phyloP scores from a whole-genome alignment of 2,113 vertebrate genomes.

The Salvator merianae region DNA sequence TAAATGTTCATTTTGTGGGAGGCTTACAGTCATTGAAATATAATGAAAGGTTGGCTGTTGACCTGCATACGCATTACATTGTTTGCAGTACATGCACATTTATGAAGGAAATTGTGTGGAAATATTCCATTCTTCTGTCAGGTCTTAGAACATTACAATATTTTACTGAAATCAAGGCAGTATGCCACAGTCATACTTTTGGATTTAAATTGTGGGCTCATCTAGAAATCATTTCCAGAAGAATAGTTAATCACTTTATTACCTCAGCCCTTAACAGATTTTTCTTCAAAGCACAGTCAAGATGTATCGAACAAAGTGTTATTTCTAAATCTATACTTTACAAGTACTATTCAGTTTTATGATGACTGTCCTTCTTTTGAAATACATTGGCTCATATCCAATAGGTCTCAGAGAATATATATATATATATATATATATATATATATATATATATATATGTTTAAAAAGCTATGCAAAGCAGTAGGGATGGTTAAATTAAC shows the following conservation, averaged over 20 bases:
- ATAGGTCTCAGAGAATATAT: background rate
- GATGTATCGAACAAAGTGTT: background rate
- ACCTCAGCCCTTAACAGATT: background rate
- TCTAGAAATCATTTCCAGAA: background rate
- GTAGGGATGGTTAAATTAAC: conserved; percentile 14
- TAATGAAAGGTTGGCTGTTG: no score
- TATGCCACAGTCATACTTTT: background rate
- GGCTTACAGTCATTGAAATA: no score
- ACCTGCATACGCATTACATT: no score
- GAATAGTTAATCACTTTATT: background rate
- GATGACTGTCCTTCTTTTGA: background rate
- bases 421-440: no score
- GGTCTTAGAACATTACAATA: background rate
- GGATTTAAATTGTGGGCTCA: background rate
- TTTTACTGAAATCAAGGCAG: conserved; percentile 6
- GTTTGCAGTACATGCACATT: no score
- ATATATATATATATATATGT: no score
- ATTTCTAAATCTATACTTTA: conserved; percentile 16
- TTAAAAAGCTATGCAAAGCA: background rate
- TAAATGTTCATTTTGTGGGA: no score
- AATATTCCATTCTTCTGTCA: background rate
- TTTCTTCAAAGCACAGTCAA: background rate
- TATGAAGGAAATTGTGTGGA: no score
- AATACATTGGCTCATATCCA: background rate
- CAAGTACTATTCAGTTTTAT: conserved; percentile 1